Percentiles rank a stretch among this genome's conserved stretches.
Evolutionary conservation across 2,888 invertebrate genomes (phyloP).

Genomic region (Mimachlamys varia): DNA sequence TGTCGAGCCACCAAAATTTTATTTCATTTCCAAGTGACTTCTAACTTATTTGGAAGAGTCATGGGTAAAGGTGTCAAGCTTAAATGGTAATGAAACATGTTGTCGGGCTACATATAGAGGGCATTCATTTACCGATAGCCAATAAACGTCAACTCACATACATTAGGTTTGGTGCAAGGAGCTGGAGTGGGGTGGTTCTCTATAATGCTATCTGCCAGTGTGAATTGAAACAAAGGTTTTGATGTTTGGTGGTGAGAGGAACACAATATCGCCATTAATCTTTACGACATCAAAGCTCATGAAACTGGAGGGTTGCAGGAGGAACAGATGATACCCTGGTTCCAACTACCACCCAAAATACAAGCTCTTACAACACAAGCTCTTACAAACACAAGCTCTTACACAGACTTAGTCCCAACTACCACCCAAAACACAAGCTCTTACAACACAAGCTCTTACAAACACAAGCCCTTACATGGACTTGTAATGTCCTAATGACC

Average conservation of each 20-base stretch:
- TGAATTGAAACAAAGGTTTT: constrained; percentile 33
- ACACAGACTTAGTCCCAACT: neutral
- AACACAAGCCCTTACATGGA: neutral
- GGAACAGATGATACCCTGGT: neutral
- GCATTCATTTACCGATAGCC: neutral
- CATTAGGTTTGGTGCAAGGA: neutral
- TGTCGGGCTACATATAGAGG: neutral
- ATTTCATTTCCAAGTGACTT: neutral
- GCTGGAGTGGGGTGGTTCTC: neutral
- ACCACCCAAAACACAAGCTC: neutral
- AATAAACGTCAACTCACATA: constrained; percentile 7
- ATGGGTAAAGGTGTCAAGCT: neutral
- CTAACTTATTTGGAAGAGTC: neutral
- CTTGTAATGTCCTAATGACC: too few relatives aligned
- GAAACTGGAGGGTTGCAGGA: neutral
- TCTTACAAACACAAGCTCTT: neutral
- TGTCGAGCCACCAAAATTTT: neutral
- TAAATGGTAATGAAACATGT: constrained; percentile 23
- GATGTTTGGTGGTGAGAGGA: constrained; percentile 13
- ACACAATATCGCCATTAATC: constrained; percentile 25
- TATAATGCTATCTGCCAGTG: constrained; percentile 30
- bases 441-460: too few relatives aligned
- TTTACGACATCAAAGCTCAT: constrained; percentile 9
- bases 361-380: too few relatives aligned
- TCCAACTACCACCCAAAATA: neutral